Evolutionary conservation across 2,888 invertebrate genomes (phyloP), one percentile per base, ranked within the genome.

Genomic region (Lymantria monacha): DNA sequence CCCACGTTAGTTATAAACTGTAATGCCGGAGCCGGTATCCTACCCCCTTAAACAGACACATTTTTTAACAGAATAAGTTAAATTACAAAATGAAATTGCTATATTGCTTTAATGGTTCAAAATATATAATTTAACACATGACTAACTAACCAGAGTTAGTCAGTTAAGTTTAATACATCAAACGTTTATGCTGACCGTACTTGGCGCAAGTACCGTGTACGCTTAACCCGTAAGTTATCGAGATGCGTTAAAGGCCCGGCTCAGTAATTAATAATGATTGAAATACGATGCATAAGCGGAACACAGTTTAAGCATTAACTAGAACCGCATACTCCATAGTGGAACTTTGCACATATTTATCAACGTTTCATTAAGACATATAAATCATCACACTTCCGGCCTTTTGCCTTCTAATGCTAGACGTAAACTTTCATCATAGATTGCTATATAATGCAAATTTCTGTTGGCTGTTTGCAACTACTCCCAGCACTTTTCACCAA

Each of bases 221-320:
- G 59, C 59, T 69, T 58, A 67, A 57, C 65, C 68, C 57, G 65
- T 63, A 69, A 69, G 68, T 70, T 70, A 69, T 69, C 65, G 65
- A 60, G 68, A 65, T 67, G 68, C 63, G 70, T 69, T 69, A 69
- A 64, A 65, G 68, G 68, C 69, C 53, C 13, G 59, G 56, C 57
- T 56, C 44, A 61, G 63, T 70, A 70, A 69, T 69, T 69, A 69
- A 69, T 70, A 69, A 70, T 69, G 68, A 69, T 65, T 65, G 68
- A 65, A 69, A 63, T 63, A 63, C 70, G 64, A 55, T 66, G 68
- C 68, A 68, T 61, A 53, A 57, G 59, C 59, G 48, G 58, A 62
- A 66, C 65, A 68, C 62, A 60, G 64, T 52, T 68, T 58, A 55
- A 61, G 70, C 69, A 68, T 68, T 66, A 66, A 55, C 54, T 42